Evolutionary conservation across 2,888 invertebrate genomes (phyloP), one percentile per base, ranked within the genome.

Genomic region (Tiphia femorata): DNA sequence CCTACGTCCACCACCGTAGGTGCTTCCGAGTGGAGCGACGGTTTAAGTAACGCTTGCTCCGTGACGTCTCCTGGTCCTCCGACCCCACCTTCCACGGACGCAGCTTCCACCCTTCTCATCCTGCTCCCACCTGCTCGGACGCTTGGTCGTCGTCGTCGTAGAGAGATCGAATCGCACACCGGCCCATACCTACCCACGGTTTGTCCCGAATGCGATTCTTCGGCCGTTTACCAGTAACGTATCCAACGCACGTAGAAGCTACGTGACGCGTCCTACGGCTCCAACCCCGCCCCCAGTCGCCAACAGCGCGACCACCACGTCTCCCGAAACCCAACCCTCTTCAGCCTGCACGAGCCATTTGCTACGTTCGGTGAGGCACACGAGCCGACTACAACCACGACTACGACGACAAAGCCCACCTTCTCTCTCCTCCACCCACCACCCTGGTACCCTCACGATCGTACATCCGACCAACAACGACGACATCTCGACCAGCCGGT

Each of bases 401-500:
- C 30, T 14, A 44, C 49, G 17, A 37, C 30, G 37, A 48, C 12
- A 48, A 23, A 37, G n/a, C n/a, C n/a, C n/a, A n/a, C n/a, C n/a
- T n/a, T n/a, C n/a, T n/a, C n/a, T n/a, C n/a, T n/a, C n/a, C n/a
- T n/a, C n/a, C n/a, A n/a, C n/a, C n/a, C n/a, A n/a, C n/a, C n/a
- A n/a, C n/a, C n/a, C n/a, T n/a, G n/a, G n/a, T n/a, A n/a, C n/a
- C n/a, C n/a, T n/a, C n/a, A n/a, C n/a, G n/a, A n/a, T n/a, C n/a
- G 37, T 14, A 54, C 46, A n/a, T n/a, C n/a, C n/a, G 50, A 50
- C 43, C 21, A 27, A 49, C 55, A 35, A 21, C 60, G 65, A 69
- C 60, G 73, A 70, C 67, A 72, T 76, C 64, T 30, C 30, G 40
- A 40, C 42, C 75, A 76, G 73, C 76, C 67, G 76, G 75, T 72